phyloP scores from a whole-genome alignment of 1,140 invertebrate genomes.

The Radopholus similis region DNA sequence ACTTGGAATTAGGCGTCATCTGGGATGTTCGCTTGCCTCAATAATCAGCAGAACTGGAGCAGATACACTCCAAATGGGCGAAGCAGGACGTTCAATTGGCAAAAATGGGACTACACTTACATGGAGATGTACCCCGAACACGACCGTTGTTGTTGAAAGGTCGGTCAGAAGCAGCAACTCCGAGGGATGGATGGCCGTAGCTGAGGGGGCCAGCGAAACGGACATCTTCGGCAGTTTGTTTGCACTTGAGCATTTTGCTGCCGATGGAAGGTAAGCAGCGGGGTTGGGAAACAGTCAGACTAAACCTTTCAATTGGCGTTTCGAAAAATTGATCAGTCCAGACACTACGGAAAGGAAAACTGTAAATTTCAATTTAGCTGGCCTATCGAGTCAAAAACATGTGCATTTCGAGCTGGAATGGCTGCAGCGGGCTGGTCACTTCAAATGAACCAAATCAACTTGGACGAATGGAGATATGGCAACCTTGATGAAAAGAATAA shows the following conservation, averaged over 20 bases:
- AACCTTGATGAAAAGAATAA: neutral
- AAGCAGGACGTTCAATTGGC: neutral
- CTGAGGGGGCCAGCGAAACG: neutral
- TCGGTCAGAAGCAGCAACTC: neutral
- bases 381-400: neutral
- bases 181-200: neutral
- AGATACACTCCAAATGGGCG: neutral
- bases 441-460: constrained; percentile 24
- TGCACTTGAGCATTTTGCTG: constrained; percentile 25
- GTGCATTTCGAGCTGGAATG: constrained; percentile 22
- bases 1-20: neutral
- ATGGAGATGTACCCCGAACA: neutral
- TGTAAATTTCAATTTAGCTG: constrained; percentile 5
- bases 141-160: neutral
- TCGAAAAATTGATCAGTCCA: neutral
- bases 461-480: constrained; percentile 38
- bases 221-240: constrained; percentile 21
- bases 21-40: neutral
- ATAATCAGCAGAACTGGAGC: neutral
- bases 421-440: constrained; percentile 17
- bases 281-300: neutral
- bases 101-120: neutral
- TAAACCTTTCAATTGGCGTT: no score
- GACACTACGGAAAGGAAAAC: neutral
- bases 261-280: neutral